Evolutionary conservation across 2,113 vertebrate genomes (phyloP), one percentile per base, ranked within the genome.

Genomic region (Gasterosteus nipponicus): DNA sequence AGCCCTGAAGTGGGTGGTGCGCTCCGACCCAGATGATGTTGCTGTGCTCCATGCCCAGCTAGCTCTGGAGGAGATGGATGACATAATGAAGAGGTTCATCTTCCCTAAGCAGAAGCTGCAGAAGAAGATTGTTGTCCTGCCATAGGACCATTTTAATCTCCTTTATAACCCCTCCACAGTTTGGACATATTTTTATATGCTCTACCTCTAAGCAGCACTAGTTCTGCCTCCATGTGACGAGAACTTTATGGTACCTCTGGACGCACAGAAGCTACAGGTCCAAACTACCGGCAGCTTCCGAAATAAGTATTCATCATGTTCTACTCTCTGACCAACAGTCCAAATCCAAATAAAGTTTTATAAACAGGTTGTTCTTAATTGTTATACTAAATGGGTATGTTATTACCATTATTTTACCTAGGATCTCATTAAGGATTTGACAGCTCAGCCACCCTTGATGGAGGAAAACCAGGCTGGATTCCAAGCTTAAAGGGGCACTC

Each of bases 111-210:
- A 95, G 87, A 93, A 90, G 5, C 92, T 99, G 78, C 92, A 97
- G 93, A 99, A 99, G 88, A 98, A 96, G 92, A 98, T 99, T 0
- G 87, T 96, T 63, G 95, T 99, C 79, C 90, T 99, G 64, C 96
- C 96, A 0, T 99, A 90, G 59, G 78, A 14, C 22, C 16, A 56
- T 29, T 68, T 66, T 19, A 60, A 7, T 39, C 3, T 47, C 12
- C 18, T 35, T 41, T 12, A 42, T 47, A 35, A 57, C 10, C 8
- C 9, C 18, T 54, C 3, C 8, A 10, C 51, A 12, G 8, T 49
- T 61, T 59, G 59, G 14, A 38, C 16, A 33, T 22, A 51, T 47
- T 65, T 78, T 29, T 5, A 46, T 54, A 5, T 15, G 42, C 12
- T 51, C 16, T 60, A 18, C 19, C 35, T 29, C 11, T 15, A 35